phyloP scores from a whole-genome alignment of 2,113 vertebrate genomes.

The Suricata suricatta region DNA sequence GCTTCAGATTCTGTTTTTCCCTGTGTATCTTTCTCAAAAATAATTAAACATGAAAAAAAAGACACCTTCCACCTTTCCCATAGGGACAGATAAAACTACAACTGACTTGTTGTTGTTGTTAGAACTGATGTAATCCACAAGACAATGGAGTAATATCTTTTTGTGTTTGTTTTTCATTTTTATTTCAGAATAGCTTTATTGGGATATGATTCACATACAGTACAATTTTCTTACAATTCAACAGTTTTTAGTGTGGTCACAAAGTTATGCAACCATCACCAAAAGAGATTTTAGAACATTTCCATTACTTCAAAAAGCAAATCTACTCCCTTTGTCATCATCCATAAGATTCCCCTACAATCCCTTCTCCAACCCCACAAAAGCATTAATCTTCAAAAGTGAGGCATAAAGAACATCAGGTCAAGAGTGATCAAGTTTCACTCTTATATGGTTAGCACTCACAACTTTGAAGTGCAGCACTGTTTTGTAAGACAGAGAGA shows the following conservation, averaged over 20 bases:
- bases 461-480: neutral
- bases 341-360: neutral
- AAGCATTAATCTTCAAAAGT: neutral
- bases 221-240: neutral
- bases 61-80: neutral
- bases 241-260: neutral
- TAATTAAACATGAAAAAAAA: neutral
- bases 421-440: neutral
- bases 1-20: no score
- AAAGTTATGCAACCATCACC: neutral
- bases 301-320: neutral
- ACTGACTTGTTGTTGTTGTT: neutral
- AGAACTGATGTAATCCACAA: neutral
- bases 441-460: neutral
- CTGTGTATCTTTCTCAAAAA: no score
- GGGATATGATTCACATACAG: neutral
- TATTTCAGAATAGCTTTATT: neutral
- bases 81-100: neutral
- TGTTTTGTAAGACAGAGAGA: neutral
- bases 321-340: neutral
- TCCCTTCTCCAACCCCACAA: neutral
- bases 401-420: neutral
- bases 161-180: neutral
- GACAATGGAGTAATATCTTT: neutral
- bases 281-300: neutral